Evolutionary conservation across 2,113 vertebrate genomes (phyloP), one percentile per base, ranked within the genome.

Genomic region (Shinisaurus crocodilurus): DNA sequence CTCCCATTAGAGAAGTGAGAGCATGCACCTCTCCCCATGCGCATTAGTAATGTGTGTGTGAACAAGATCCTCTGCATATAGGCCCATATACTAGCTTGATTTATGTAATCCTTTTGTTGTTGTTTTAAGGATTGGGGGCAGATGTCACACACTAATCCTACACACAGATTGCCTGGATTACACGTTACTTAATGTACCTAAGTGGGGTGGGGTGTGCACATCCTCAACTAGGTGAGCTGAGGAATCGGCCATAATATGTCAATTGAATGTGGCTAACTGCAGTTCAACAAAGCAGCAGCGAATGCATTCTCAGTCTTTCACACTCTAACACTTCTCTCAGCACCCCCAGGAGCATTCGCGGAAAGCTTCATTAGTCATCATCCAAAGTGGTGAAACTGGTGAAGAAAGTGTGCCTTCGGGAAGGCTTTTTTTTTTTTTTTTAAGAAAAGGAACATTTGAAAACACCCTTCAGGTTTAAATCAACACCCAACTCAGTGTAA

Each of bases 311-410:
- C 45, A 2, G 23, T 6, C 65, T 82, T 82, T 89, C 48, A 40
- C 67, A 82, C 34, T 5, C 13, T 72, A 82, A 60, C 63, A 72
- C 79, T 57, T 45, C 45, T 43, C 27, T 20, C 48, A 40, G 45
- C 70, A 12, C 15, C 77, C 45, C 9, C 15, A 15, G 2, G 80
- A 72, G 79, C 16, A 70, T 43, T 40, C 25, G 20, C 67, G 32
- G 79, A 57, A 70, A 40, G 67, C 67, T 89, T 72, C 67, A 23
- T 89, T 82, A 82, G 88, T 89, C 88, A 74, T 82, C 79, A 34
- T n/a, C 60, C 18, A 50, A 81, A 88, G 16, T 74, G 79, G 25
- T 8, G 32, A 60, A 34, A 43, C 80, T 72, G 65, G 25, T 29
- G n/a, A 45, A 72, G 48, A 9, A 57, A 43, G 9, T 13, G 1